Evolutionary conservation across 2,797 vertebrate species (phyloP), one percentile per base, ranked within the genome.

Genomic region (Eptatretus atami): DNA sequence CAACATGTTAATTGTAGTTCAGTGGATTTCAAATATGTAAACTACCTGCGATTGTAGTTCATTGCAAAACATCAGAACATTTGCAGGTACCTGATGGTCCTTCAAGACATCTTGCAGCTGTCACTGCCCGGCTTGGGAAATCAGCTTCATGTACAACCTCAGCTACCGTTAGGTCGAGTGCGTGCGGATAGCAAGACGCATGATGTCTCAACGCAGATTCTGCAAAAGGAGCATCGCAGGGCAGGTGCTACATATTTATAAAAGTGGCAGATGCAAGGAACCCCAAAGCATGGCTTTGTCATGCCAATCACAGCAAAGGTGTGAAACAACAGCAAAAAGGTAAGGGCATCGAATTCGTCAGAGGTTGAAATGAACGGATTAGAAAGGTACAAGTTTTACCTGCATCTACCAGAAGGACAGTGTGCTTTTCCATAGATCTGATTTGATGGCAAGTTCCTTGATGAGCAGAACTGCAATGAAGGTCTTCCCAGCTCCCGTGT

Each of bases 401-500:
- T 64, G 87, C 80, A 73, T 90, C 90, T 71, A 87, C 86, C 74
- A 98, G 77, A 74, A 96, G 95, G 69, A 98, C 79, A 9, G 92
- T 98, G 77, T 83, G 82, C 71, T 78, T 87, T n/a, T 82, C 84
- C 68, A 76, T 74, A 71, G 75, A 79, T 70, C 92, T 81, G 76
- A 94, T 92, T 82, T 93, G 86, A 74, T 98, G 85, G 92, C 90
- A 73, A 95, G 83, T 78, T 98, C 88, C 77, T 95, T 98, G 70
- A 83, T 90, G 71, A 98, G 82, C 71, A 98, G 86, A 71, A 98
- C 92, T 79, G 92, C 88, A 69, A 98, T 95, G 72, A 98, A 98
- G 69, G 86, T 95, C 86, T 95, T 98, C 87, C 92, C 92, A 88
- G 92, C 93, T 86, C 83, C 86, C 73, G 85, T 86, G 77, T 98